phyloP scores from a whole-genome alignment of 1,140 invertebrate species.

The Zeugodacus cucurbitae region DNA sequence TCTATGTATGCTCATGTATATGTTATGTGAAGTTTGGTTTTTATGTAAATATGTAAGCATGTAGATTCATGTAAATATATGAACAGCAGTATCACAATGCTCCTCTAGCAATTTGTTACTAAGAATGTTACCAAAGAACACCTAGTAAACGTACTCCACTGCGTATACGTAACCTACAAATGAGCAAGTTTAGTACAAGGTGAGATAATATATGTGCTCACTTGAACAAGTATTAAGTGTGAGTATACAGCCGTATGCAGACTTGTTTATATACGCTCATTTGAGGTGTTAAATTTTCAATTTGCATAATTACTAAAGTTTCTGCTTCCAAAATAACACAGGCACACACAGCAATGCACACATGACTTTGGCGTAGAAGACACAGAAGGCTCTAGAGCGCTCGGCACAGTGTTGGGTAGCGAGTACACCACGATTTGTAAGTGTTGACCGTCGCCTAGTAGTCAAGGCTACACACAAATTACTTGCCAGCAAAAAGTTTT shows the following conservation, averaged over 20 bases:
- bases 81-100: no score
- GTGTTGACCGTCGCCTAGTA: background rate
- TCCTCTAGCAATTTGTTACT: no score
- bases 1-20: background rate
- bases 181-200: background rate
- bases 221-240: background rate
- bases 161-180: background rate
- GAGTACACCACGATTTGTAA: background rate
- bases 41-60: no score
- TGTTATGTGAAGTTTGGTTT: background rate
- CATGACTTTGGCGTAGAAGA: background rate
- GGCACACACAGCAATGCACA: background rate
- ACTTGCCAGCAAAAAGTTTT: background rate
- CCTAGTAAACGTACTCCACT: background rate
- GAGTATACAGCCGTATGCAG: background rate
- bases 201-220: background rate
- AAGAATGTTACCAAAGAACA: no score
- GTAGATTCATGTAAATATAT: no score
- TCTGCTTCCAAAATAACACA: background rate
- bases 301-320: constrained; percentile 46
- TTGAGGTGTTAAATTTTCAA: constrained; percentile 43
- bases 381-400: background rate
- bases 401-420: background rate
- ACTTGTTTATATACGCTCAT: background rate
- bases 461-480: background rate